These are phyloP conservation scores for Sprattus sprattus DNA, from an alignment of 2,113 vertebrate genomes.

Conservation along the genomic window DNA sequence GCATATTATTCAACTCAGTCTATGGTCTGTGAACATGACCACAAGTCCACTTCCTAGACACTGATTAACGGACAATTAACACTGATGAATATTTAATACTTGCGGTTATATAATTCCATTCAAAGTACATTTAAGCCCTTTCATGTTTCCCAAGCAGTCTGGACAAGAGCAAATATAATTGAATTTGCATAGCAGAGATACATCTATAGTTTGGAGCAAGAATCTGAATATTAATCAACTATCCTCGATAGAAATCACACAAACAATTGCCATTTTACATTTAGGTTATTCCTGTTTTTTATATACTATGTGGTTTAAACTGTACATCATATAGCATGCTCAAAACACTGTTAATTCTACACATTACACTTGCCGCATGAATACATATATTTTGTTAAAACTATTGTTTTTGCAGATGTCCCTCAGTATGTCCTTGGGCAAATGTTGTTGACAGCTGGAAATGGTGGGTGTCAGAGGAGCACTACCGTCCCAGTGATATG, in stretches of 20 bases:
- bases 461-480: constrained; percentile 44
- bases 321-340: not conserved
- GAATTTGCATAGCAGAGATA: constrained; percentile 84
- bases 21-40: too few relatives aligned
- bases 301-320: not conserved
- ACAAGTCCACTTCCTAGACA: too few relatives aligned
- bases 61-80: too few relatives aligned
- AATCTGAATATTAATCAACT: constrained; percentile 88
- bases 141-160: constrained; percentile 53
- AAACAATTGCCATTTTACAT: not conserved
- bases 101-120: too few relatives aligned
- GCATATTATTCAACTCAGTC: too few relatives aligned
- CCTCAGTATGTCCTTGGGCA: constrained; percentile 63
- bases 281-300: not conserved
- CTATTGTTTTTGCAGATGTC: constrained; percentile 63
- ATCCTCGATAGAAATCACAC: constrained; percentile 57
- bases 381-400: not conserved
- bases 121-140: constrained; percentile 25
- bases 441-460: constrained; percentile 62
- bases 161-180: constrained; percentile 80
- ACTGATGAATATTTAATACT: too few relatives aligned
- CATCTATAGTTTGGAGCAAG: constrained; percentile 84
- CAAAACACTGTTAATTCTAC: not conserved
- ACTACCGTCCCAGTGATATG: constrained; percentile 45
- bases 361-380: not conserved